Conservation (phyloP, 2,888 invertebrate species). For the Chloroclysta siterata region DNA sequence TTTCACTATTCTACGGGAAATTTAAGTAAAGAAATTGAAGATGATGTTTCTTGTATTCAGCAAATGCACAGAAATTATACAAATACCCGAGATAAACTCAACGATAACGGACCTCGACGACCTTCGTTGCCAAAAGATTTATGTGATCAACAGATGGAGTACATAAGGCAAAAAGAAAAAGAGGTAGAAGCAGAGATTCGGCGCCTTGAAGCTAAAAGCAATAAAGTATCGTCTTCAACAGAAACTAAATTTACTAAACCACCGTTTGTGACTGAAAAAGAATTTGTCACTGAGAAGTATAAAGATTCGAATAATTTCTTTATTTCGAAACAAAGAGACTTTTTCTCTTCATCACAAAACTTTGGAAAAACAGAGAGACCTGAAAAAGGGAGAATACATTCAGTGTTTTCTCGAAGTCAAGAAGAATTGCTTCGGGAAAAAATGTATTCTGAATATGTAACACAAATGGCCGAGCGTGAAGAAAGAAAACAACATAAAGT, state of each 20-base stretch:
- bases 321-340: slow-evolving; percentile 77
- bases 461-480: slow-evolving; percentile 90
- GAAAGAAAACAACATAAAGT: slow-evolving; percentile 92
- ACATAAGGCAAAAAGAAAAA: slow-evolving; percentile 88
- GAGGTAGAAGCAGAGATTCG: slow-evolving; percentile 88
- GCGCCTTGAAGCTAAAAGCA: slow-evolving; percentile 85
- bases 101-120: slow-evolving; percentile 63
- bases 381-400: slow-evolving; percentile 60
- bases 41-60: slow-evolving; percentile 77
- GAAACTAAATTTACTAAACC: slow-evolving; percentile 66
- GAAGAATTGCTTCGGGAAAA: slow-evolving; percentile 90
- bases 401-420: slow-evolving; percentile 86
- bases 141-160: slow-evolving; percentile 87
- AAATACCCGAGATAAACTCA: slow-evolving; percentile 56
- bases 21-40: slow-evolving; percentile 77
- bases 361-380: slow-evolving; percentile 47
- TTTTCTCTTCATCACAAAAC: slow-evolving; percentile 55
- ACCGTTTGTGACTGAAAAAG: slow-evolving; percentile 71
- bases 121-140: slow-evolving; percentile 88
- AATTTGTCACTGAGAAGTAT: slow-evolving; percentile 50
- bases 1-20: slow-evolving; percentile 80
- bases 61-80: slow-evolving; percentile 74
- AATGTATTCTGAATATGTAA: slow-evolving; percentile 94
- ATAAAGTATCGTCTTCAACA: slow-evolving; percentile 35
- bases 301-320: slow-evolving; percentile 66